These are phyloP conservation scores for Oenanthe melanoleuca DNA, from an alignment of 2,113 vertebrate genomes.

Conservation along the genomic window DNA sequence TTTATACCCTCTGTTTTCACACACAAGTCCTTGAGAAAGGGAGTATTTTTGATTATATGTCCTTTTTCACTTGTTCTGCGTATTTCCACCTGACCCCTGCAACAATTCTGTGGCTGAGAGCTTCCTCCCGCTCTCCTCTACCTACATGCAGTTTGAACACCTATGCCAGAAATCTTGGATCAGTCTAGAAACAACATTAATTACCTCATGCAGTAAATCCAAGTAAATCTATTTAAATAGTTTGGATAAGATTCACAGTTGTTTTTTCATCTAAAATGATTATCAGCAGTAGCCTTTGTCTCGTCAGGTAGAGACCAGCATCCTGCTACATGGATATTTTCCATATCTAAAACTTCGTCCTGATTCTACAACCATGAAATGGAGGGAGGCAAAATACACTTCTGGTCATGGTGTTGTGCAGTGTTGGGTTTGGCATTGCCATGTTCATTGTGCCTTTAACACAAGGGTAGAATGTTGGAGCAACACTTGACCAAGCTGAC, in stretches of 20 bases:
- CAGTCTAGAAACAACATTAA: background rate
- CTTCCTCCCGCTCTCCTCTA: background rate
- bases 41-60: background rate
- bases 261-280: background rate
- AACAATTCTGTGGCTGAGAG: background rate
- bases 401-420: background rate
- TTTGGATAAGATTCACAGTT: background rate
- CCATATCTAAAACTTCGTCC: background rate
- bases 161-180: background rate
- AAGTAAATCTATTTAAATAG: background rate
- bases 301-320: background rate
- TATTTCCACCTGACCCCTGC: background rate
- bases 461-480: accelerated
- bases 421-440: background rate
- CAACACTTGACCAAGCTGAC: background rate
- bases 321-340: background rate
- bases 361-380: background rate
- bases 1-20: background rate
- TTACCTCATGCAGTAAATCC: background rate
- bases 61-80: background rate
- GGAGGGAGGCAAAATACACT: background rate
- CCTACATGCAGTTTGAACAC: background rate
- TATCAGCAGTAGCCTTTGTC: background rate
- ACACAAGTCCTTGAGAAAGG: background rate
- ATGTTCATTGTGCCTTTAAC: background rate